phyloP scores from a whole-genome alignment of 2,888 invertebrate genomes.

The Xylota sylvarum region DNA sequence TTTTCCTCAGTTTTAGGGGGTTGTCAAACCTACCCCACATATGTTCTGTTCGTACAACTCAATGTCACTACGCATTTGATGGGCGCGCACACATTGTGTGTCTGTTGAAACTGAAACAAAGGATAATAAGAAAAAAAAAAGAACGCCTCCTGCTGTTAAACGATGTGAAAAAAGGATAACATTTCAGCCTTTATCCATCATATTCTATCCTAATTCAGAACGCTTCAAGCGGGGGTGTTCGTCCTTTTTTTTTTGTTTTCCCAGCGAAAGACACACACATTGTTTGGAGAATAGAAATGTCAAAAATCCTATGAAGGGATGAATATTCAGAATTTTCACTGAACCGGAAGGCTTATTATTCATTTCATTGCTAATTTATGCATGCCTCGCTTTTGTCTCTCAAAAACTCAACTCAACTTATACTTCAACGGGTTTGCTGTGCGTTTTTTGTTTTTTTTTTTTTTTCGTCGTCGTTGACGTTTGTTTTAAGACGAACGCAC shows the following conservation, averaged over 20 bases:
- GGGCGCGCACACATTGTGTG: not conserved
- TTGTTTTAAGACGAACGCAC: conserved; percentile 4
- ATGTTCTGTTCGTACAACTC: not conserved
- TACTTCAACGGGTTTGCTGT: not conserved
- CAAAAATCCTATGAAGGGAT: conserved; percentile 32
- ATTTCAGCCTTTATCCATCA: conserved; percentile 36
- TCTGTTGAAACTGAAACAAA: conserved; percentile 15
- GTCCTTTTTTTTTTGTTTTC: not conserved
- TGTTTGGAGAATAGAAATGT: conserved; percentile 58
- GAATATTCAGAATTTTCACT: conserved; percentile 56
- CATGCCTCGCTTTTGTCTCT: conserved; percentile 10
- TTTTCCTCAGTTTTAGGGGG: conserved; percentile 5
- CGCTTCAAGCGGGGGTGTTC: conserved; percentile 16
- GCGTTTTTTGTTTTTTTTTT: not conserved
- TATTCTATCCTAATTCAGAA: conserved; percentile 18
- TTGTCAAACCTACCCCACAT: not conserved
- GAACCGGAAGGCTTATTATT: conserved; percentile 71
- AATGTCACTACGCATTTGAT: not conserved
- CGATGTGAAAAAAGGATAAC: conserved; percentile 35
- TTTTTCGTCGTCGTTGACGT: conserved; percentile 3
- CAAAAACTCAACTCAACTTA: not conserved
- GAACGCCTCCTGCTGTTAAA: conserved; percentile 4
- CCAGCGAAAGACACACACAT: conserved; percentile 16
- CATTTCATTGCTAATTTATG: conserved; percentile 70
- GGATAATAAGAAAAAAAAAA: not conserved